Percentiles rank a stretch among this genome's conserved stretches.
Conservation (phyloP, 2,888 invertebrate species). For the Eupelmus urozonus region DNA sequence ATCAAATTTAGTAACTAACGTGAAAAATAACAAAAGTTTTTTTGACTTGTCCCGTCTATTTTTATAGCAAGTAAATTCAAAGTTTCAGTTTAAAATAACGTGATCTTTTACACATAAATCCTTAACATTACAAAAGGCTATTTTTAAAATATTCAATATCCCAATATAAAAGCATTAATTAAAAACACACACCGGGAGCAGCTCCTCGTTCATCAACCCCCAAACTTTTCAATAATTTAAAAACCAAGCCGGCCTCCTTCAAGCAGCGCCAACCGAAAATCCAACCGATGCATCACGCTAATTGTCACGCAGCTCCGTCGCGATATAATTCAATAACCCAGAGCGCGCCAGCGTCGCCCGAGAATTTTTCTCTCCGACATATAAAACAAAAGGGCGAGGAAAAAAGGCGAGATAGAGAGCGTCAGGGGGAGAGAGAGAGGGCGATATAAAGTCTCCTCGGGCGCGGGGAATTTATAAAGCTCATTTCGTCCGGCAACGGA, state of each 20-base stretch:
- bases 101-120: no score
- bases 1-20: no score
- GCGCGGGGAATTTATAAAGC: conserved; percentile 54
- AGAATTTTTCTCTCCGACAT: conserved; percentile 13
- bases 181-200: no score
- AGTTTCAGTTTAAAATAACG: no score
- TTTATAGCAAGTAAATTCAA: no score
- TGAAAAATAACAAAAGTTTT: no score
- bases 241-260: background rate
- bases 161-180: no score
- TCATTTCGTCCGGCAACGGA: conserved; percentile 43
- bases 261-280: background rate
- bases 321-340: conserved; percentile 43
- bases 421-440: background rate
- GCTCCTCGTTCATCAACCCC: no score
- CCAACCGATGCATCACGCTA: conserved; percentile 46
- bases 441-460: conserved; percentile 32
- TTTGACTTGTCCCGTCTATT: no score
- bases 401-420: background rate
- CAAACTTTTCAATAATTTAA: background rate
- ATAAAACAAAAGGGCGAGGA: background rate
- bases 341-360: background rate
- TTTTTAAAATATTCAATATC: no score
- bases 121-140: no score
- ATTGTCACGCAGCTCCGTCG: conserved; percentile 23